These are phyloP conservation scores for Lepidurus packardi DNA, from an alignment of 1,140 invertebrate genomes.

Conservation along the genomic window DNA sequence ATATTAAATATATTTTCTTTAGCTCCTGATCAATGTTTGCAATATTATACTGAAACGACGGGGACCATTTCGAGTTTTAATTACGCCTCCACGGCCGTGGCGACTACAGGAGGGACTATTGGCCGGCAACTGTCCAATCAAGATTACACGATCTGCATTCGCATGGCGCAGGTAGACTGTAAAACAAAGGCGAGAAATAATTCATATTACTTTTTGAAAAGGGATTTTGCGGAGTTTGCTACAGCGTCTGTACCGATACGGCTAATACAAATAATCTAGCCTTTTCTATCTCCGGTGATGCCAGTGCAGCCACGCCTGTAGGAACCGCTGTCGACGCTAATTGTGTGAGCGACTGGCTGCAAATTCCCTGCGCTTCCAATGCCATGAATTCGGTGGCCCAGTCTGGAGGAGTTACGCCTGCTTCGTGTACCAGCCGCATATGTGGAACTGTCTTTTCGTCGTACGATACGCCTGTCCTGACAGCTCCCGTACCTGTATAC, in stretches of 20 bases:
- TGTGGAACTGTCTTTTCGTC: conserved; percentile 23
- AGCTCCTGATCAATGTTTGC: conserved; percentile 53
- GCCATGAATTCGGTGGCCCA: background rate
- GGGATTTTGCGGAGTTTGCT: conserved; percentile 28
- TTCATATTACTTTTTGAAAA: background rate
- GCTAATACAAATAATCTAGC: background rate
- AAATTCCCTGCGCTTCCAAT: conserved; percentile 24
- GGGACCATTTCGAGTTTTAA: conserved; percentile 70
- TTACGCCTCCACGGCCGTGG: conserved; percentile 53
- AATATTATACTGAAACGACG: conserved; percentile 60
- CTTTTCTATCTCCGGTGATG: conserved; percentile 25
- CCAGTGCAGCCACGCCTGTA: background rate
- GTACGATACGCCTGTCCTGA: background rate
- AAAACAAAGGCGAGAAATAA: background rate
- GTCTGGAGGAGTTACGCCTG: background rate
- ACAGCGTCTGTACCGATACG: conserved; percentile 12
- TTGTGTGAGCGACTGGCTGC: conserved; percentile 14
- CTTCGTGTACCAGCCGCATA: background rate
- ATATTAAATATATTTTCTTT: conserved; percentile 16
- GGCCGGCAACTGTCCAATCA: conserved; percentile 35
- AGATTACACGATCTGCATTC: conserved; percentile 32
- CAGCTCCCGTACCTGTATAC: conserved; percentile 16
- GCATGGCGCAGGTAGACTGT: conserved; percentile 25
- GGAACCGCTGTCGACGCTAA: background rate
- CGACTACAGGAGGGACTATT: conserved; percentile 41